Conservation (phyloP, 1,140 invertebrate genomes). For the Chironomus tepperi region DNA sequence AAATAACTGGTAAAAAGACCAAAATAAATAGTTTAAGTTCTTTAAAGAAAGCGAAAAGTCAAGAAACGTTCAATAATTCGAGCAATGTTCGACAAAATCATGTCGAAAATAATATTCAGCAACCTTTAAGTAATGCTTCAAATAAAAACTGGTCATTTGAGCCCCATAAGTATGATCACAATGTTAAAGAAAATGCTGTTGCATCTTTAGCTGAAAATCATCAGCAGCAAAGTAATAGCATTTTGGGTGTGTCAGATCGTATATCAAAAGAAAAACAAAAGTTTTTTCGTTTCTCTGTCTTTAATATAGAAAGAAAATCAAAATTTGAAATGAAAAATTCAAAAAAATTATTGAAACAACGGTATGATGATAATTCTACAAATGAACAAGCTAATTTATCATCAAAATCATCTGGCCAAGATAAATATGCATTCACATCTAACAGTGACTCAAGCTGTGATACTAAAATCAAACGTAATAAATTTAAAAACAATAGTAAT, state of each 20-base stretch:
- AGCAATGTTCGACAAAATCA: background rate
- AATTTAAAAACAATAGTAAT: no score
- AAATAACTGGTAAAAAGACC: background rate
- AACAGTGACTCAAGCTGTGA: no score
- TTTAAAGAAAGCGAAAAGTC: background rate
- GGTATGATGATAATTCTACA: no score
- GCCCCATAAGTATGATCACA: no score
- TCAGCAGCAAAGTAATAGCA: conserved; percentile 17
- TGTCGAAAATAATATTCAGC: background rate
- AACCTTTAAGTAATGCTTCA: background rate
- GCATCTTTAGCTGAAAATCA: conserved; percentile 25
- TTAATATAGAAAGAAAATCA: conserved; percentile 43
- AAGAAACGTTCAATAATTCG: background rate
- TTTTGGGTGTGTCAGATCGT: conserved; percentile 54
- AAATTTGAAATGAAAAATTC: no score
- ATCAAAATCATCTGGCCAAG: no score
- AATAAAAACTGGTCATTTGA: background rate
- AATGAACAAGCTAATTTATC: no score
- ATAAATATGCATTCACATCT: no score
- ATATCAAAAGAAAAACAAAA: conserved; percentile 81
- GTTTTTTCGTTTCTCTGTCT: conserved; percentile 68
- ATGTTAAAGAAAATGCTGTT: no score
- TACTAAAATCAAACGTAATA: no score
- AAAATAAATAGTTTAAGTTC: no score
- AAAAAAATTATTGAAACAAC: no score